Conservation (phyloP, 2,113 vertebrate species). For the Protobothrops flavoviridis region DNA sequence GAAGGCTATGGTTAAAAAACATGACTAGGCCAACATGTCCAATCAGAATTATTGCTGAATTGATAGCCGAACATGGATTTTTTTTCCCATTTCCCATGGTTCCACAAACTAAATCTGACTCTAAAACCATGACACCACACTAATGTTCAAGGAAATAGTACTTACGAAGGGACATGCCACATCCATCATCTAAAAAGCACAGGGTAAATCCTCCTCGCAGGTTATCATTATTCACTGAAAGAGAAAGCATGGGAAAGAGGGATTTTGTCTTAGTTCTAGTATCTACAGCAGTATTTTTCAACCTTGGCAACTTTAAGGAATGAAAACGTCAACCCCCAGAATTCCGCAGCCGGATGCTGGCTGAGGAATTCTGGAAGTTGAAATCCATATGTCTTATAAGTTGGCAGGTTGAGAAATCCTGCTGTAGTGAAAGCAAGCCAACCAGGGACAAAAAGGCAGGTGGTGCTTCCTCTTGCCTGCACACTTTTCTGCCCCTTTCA, state of each 20-base stretch:
- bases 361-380: neutral
- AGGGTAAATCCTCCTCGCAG: slow-evolving; percentile 81
- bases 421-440: neutral
- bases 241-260: slow-evolving; percentile 36
- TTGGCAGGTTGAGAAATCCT: neutral
- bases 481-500: neutral
- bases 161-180: slow-evolving; percentile 78
- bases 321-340: neutral
- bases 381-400: neutral
- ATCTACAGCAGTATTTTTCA: neutral
- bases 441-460: neutral
- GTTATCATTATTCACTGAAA: slow-evolving; percentile 70
- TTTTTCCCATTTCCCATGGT: neutral
- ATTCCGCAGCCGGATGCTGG: neutral
- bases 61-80: neutral
- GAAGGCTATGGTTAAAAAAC: neutral
- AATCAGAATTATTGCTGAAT: neutral
- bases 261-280: neutral
- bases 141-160: slow-evolving; percentile 23
- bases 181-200: slow-evolving; percentile 83
- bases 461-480: neutral
- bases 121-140: neutral
- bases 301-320: neutral
- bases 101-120: neutral
- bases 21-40: neutral